Evolutionary conservation across 2,797 vertebrate genomes (phyloP).

Genomic region (Halcyon smyrnensis): DNA sequence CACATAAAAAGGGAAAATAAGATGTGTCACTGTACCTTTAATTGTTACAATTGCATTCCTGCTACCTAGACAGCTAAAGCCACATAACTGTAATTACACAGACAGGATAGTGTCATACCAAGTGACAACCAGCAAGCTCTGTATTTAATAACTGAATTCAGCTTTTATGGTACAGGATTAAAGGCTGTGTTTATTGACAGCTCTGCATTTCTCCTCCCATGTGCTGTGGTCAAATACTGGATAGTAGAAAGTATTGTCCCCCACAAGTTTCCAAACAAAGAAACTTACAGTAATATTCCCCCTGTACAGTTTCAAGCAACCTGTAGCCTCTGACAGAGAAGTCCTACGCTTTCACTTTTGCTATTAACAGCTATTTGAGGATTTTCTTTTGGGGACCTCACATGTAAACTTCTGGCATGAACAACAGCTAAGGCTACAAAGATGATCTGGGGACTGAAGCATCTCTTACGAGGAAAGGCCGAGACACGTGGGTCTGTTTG

Average conservation of each 20-base stretch:
- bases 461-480: neutral
- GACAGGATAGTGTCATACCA: neutral
- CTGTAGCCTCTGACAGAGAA: neutral
- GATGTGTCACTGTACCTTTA: neutral
- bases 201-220: neutral
- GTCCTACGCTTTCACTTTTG: neutral
- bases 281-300: neutral
- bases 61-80: neutral
- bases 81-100: neutral
- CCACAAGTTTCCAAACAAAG: neutral
- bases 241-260: neutral
- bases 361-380: neutral
- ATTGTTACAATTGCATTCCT: neutral
- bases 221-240: neutral
- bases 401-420: neutral
- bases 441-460: neutral
- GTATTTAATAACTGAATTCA: neutral
- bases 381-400: neutral
- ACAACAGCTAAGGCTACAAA: neutral
- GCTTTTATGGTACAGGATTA: neutral
- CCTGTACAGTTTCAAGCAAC: neutral
- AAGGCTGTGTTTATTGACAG: neutral
- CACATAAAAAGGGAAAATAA: neutral
- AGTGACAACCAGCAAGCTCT: neutral
- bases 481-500: neutral